Evolutionary conservation across 2,888 invertebrate genomes (phyloP).

Genomic region (Amblyteles armatorius): DNA sequence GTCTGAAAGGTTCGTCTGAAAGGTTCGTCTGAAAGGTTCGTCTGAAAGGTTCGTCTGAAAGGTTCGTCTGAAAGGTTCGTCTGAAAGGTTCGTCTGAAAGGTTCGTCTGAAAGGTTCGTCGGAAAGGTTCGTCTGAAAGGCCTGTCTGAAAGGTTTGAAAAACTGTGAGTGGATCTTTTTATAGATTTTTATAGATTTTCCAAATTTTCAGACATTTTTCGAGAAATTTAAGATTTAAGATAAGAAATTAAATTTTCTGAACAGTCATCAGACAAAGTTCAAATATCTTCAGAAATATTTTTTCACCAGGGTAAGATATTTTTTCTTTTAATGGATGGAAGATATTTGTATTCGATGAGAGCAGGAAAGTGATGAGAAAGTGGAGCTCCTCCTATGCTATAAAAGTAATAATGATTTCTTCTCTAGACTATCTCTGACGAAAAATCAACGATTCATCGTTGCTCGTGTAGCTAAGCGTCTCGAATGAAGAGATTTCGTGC

Average conservation of each 20-base stretch:
- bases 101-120: background rate
- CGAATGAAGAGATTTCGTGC: constrained; percentile 57
- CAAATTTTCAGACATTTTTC: too few species aligned
- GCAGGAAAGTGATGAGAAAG: constrained; percentile 23
- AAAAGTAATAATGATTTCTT: constrained; percentile 2
- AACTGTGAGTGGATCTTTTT: too few species aligned
- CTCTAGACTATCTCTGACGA: constrained; percentile 1
- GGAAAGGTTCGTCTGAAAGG: too few species aligned
- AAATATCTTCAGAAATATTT: too few species aligned
- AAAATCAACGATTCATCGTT: background rate
- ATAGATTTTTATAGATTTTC: too few species aligned
- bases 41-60: background rate
- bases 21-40: background rate
- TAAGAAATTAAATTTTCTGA: too few species aligned
- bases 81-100: background rate
- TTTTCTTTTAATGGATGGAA: background rate
- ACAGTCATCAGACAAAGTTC: too few species aligned
- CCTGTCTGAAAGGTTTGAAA: too few species aligned
- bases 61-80: too few species aligned
- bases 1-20: background rate
- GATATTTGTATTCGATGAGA: constrained; percentile 1
- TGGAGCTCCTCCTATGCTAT: constrained; percentile 37
- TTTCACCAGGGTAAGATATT: background rate
- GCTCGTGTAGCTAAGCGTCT: constrained; percentile 22
- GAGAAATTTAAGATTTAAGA: too few species aligned